A percentile compares a stretch with the other conserved stretches of the same genome.
Conservation (phyloP, 2,113 vertebrate species). For the Rhabdornis inornatus region DNA sequence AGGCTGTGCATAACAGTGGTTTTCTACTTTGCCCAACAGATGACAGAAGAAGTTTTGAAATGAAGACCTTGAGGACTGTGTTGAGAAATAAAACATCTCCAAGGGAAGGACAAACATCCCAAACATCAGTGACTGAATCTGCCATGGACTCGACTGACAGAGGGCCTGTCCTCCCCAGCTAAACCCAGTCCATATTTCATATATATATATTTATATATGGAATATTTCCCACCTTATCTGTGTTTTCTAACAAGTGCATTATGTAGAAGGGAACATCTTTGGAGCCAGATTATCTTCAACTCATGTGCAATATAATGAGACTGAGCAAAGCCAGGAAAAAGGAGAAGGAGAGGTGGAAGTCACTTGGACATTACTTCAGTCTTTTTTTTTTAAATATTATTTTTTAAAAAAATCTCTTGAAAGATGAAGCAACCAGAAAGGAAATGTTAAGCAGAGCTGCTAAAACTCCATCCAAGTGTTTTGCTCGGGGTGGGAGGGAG, state of each 20-base stretch:
- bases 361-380: constrained; percentile 9
- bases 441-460: constrained; percentile 19
- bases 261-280: constrained; percentile 5
- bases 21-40: constrained; percentile 65
- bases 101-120: neutral
- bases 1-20: neutral
- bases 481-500: neutral
- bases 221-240: neutral
- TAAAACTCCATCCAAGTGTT: constrained; percentile 21
- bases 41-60: constrained; percentile 39
- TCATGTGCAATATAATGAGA: constrained; percentile 14
- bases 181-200: neutral
- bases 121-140: neutral
- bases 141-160: neutral
- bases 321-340: neutral
- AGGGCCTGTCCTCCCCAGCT: constrained; percentile 1
- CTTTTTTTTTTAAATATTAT: neutral
- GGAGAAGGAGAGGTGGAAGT: constrained; percentile 5
- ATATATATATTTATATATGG: neutral
- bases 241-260: constrained; percentile 50
- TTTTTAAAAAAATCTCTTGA: neutral
- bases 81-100: neutral
- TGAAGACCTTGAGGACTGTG: neutral
- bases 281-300: constrained; percentile 12
- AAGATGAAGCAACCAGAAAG: constrained; percentile 31